A percentile compares a stretch with the other conserved stretches of the same genome.
phyloP scores from a whole-genome alignment of 2,888 invertebrate species.

The Sclerodermus sp. region DNA sequence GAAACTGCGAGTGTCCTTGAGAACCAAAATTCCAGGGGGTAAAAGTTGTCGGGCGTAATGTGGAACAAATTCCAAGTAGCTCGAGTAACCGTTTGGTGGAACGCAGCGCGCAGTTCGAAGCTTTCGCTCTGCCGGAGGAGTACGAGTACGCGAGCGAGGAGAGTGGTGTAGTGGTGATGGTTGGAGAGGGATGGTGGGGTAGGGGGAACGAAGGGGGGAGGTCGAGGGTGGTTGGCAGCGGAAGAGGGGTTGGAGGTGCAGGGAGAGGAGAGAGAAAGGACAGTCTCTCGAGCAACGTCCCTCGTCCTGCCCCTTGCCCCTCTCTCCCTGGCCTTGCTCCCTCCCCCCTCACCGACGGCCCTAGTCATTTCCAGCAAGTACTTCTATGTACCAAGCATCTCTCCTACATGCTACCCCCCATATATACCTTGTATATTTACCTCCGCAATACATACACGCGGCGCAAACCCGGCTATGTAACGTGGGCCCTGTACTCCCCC shows the following conservation, averaged over 20 bases:
- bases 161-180: not conserved
- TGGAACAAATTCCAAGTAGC: too few relatives aligned
- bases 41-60: too few relatives aligned
- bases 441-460: slow-evolving; percentile 29
- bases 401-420: slow-evolving; percentile 48
- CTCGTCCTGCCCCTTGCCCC: slow-evolving; percentile 18
- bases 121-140: not conserved
- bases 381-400: slow-evolving; percentile 54
- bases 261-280: slow-evolving; percentile 14
- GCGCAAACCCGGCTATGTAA: slow-evolving; percentile 15
- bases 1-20: too few relatives aligned
- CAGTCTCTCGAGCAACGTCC: slow-evolving; percentile 11
- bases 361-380: slow-evolving; percentile 56
- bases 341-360: slow-evolving; percentile 38
- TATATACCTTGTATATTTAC: slow-evolving; percentile 45
- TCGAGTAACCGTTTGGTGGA: too few relatives aligned
- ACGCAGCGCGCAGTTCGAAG: too few relatives aligned
- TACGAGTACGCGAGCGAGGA: not conserved
- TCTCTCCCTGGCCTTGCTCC: too few relatives aligned
- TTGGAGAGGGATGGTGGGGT: not conserved
- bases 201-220: not conserved
- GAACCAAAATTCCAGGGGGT: too few relatives aligned
- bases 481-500: not conserved
- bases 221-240: slow-evolving; percentile 2
- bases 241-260: not conserved